Evolutionary conservation across 2,888 invertebrate genomes (phyloP).

Genomic region (Minunthozetes semirufus): DNA sequence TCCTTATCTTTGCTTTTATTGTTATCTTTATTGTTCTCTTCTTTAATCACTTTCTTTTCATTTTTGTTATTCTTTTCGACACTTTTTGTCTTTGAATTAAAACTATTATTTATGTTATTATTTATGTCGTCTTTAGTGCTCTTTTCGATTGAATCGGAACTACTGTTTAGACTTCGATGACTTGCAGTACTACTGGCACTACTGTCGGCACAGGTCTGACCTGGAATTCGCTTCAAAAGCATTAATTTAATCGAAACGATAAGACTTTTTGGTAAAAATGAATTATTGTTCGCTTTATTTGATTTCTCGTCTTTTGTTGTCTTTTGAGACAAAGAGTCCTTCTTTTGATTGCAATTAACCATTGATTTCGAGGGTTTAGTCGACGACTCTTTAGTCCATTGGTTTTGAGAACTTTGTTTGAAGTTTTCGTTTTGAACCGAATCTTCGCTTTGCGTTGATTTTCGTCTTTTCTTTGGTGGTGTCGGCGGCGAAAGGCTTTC

Average conservation of each 20-base stretch:
- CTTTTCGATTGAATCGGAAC: constrained; percentile 9
- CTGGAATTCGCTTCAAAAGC: constrained; percentile 32
- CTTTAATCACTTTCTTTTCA: constrained; percentile 1
- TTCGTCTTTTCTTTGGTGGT: constrained; percentile 33
- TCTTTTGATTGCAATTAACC: background rate
- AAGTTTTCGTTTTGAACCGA: background rate
- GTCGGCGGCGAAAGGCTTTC: constrained; percentile 6
- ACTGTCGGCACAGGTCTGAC: constrained; percentile 1
- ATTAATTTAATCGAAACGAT: constrained; percentile 34
- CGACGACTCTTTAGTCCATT: background rate
- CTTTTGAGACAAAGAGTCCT: background rate
- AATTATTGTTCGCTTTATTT: background rate
- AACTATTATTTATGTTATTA: constrained; percentile 1
- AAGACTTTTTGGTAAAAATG: constrained; percentile 28
- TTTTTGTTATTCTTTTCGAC: background rate
- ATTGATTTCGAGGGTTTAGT: background rate
- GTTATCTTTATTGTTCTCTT: background rate
- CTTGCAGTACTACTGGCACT: constrained; percentile 25
- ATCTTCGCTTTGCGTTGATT: constrained; percentile 23
- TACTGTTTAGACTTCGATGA: constrained; percentile 20
- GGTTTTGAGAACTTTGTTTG: constrained; percentile 9
- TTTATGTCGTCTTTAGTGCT: background rate
- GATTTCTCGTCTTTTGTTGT: constrained; percentile 17
- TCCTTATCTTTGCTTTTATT: background rate
- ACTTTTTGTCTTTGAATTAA: constrained; percentile 7